Evolutionary conservation across 2,888 invertebrate species (phyloP), one percentile per base, ranked within the genome.

Genomic region (Drosophila subquinaria): DNA sequence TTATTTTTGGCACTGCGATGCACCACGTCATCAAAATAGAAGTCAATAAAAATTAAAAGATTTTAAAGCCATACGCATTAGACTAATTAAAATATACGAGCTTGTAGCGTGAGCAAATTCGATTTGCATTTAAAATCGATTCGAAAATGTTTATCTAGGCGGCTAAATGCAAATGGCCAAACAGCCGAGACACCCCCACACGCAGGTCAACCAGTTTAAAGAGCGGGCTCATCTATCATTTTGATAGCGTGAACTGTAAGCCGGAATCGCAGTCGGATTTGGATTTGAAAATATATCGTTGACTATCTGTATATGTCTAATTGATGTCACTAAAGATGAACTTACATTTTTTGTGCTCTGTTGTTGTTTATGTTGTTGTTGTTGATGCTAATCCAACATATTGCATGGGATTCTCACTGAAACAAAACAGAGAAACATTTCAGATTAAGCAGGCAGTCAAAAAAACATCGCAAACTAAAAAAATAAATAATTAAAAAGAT

Each of bases 41-140:
- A 88, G 85, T 82, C 86, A 79, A 84, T 84, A 84, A 70, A 82
- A 73, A 52, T 20, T 0, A 61, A 51, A 66, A 67, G 36, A 53
- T 63, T 38, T 57, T 65, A 71, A 75, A 62, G 67, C 63, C 65
- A 38, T 43, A 68, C 89, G 77, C 73, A 90, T 88, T 88, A 74
- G 74, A 80, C 87, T 90, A 88, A 84, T 90, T 84, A 88, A 88
- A 72, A 82, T 73, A 88, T 76, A 62, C 77, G 73, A 74, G 74
- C 53, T 70, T 70, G 67, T 65, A 51, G 68, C 79, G 67, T 74
- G 69, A 65, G 70, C 68, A 67, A 73, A 73, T 76, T 70, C 52
- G 68, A 85, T 85, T 85, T 85, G 90, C 90, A 85, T 85, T 86
- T 85, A 68, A 88, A 84, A 84, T 79, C 66, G 53, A 88, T 88